Conservation (phyloP, 2,113 vertebrate species). For the Centrocercus urophasianus region DNA sequence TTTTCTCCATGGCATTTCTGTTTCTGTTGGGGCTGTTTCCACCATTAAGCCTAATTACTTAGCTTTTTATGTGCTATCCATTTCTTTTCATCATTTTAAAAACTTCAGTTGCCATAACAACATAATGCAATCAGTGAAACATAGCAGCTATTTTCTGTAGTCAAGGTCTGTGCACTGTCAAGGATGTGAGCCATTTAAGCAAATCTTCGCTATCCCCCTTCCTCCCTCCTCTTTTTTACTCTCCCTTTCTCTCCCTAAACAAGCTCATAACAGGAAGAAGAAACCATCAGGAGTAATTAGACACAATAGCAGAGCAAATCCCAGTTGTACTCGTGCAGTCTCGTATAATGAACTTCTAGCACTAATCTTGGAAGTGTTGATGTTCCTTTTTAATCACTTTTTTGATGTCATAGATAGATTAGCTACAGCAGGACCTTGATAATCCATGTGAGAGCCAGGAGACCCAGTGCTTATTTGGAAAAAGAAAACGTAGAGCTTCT, state of each 20-base stretch:
- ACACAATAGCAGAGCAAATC: slow-evolving; percentile 52
- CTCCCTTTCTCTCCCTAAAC: slow-evolving; percentile 60
- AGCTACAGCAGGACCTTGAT: slow-evolving; percentile 41
- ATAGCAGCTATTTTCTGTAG: slow-evolving; percentile 71
- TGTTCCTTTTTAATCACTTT: slow-evolving; percentile 60
- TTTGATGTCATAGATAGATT: slow-evolving; percentile 61
- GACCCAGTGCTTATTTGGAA: not conserved
- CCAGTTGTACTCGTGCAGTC: not conserved
- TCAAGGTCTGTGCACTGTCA: slow-evolving; percentile 69
- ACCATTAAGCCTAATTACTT: slow-evolving; percentile 69
- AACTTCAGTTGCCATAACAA: slow-evolving; percentile 81
- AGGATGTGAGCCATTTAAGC: slow-evolving; percentile 73
- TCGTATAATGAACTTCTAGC: slow-evolving; percentile 58
- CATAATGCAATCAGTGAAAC: slow-evolving; percentile 75
- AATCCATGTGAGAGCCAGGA: not conserved
- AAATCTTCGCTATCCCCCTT: slow-evolving; percentile 68
- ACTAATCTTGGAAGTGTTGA: slow-evolving; percentile 41
- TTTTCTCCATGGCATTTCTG: slow-evolving; percentile 12
- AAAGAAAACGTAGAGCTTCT: not conserved
- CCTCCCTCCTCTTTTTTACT: slow-evolving; percentile 32
- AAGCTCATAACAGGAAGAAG: slow-evolving; percentile 67
- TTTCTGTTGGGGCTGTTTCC: slow-evolving; percentile 58
- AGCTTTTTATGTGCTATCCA: slow-evolving; percentile 71
- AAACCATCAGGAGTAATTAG: slow-evolving; percentile 72
- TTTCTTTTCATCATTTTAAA: slow-evolving; percentile 77